A percentile compares a stretch with the other conserved stretches of the same genome.
These are phyloP conservation scores for Siniperca chuatsi DNA, from an alignment of 2,113 vertebrate species.

Conservation along the genomic window DNA sequence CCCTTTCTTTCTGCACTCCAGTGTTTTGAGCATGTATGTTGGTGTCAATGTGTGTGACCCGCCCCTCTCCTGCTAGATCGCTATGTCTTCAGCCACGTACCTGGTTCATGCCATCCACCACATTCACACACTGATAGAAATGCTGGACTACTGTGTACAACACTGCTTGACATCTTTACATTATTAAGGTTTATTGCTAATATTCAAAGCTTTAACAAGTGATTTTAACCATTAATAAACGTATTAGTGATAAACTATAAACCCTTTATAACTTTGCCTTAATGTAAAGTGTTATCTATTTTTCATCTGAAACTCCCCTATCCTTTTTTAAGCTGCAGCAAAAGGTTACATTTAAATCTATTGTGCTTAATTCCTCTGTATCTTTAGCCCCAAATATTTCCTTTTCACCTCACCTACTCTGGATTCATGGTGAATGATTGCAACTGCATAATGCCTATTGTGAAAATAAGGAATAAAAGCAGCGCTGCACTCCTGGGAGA, in stretches of 20 bases:
- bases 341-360: conserved; percentile 63
- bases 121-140: too few species aligned
- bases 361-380: conserved; percentile 23
- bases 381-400: conserved; percentile 63
- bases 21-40: too few species aligned
- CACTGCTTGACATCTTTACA: too few species aligned
- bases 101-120: too few species aligned
- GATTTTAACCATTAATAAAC: neutral
- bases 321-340: conserved; percentile 24
- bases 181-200: neutral
- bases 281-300: conserved; percentile 6
- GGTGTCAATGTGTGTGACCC: neutral
- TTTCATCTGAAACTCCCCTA: conserved; percentile 3
- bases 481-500: conserved; percentile 66
- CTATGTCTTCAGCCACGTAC: too few species aligned
- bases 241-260: neutral
- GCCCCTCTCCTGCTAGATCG: too few species aligned
- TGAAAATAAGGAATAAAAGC: conserved; percentile 74
- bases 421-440: conserved; percentile 57
- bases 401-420: conserved; percentile 49
- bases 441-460: conserved; percentile 61
- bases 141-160: too few species aligned
- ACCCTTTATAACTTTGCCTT: conserved; percentile 6
- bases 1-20: too few species aligned
- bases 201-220: neutral